phyloP scores from a whole-genome alignment of 2,888 invertebrate species.

The Rugalucina vietnamica region DNA sequence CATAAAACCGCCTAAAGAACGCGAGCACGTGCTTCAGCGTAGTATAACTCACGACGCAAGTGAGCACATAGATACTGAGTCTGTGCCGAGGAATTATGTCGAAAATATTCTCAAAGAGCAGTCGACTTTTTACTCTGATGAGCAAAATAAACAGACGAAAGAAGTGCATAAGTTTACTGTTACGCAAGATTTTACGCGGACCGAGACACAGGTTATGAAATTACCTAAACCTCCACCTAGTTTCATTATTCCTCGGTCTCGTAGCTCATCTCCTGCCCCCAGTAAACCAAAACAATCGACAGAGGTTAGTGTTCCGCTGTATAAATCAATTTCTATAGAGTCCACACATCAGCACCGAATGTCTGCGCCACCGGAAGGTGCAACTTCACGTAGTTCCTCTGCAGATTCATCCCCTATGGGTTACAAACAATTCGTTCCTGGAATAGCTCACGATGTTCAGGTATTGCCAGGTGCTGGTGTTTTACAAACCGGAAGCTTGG shows the following conservation, averaged over 20 bases:
- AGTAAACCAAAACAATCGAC: slow-evolving; percentile 19
- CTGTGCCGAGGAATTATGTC: slow-evolving; percentile 53
- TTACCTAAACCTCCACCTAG: slow-evolving; percentile 78
- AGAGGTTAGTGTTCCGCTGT: slow-evolving; percentile 55
- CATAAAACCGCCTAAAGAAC: slow-evolving; percentile 1
- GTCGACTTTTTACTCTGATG: slow-evolving; percentile 53
- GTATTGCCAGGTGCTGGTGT: slow-evolving; percentile 35
- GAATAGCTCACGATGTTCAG: slow-evolving; percentile 22
- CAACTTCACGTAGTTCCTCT: slow-evolving; percentile 43
- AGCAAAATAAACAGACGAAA: slow-evolving; percentile 37
- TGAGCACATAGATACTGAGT: slow-evolving; percentile 29
- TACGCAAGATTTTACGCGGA: slow-evolving; percentile 50
- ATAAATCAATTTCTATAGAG: slow-evolving; percentile 73
- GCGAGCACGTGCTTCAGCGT: slow-evolving; percentile 19
- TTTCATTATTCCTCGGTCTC: slow-evolving; percentile 77
- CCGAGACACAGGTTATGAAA: slow-evolving; percentile 63
- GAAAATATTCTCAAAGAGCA: slow-evolving; percentile 61
- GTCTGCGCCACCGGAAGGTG: slow-evolving; percentile 45
- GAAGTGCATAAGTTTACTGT: slow-evolving; percentile 49
- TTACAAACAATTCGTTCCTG: slow-evolving; percentile 39
- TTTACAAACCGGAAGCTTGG: slow-evolving; percentile 58
- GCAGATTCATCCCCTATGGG: slow-evolving; percentile 54
- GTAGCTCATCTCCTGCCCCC: slow-evolving; percentile 50
- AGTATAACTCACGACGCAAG: slow-evolving; percentile 53
- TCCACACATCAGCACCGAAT: slow-evolving; percentile 55